phyloP scores from a whole-genome alignment of 2,888 invertebrate genomes.

The Globia sparganii region DNA sequence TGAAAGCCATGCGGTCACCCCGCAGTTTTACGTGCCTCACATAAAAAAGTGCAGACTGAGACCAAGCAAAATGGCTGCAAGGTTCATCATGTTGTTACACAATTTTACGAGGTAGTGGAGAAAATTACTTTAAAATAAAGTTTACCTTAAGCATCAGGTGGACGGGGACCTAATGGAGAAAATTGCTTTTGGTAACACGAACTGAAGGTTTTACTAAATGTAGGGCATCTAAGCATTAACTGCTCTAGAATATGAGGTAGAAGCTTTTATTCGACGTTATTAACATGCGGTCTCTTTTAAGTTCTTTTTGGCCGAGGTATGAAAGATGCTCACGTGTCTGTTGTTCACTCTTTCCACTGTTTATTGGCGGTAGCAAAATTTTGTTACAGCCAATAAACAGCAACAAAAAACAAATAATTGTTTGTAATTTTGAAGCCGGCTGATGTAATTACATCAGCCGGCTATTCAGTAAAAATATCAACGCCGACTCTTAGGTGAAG shows the following conservation, averaged over 20 bases:
- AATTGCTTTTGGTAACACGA: constrained; percentile 30
- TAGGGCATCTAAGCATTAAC: not conserved
- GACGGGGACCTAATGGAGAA: constrained; percentile 5
- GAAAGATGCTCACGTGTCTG: not conserved
- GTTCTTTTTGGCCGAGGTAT: not conserved
- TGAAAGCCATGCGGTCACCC: not conserved
- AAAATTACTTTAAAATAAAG: constrained; percentile 16
- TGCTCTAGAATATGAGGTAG: not conserved
- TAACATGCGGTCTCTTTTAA: too few relatives aligned
- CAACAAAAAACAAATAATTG: too few relatives aligned
- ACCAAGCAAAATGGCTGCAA: not conserved
- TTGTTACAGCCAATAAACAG: too few relatives aligned
- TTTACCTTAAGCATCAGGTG: constrained; percentile 16
- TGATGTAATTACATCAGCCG: not conserved
- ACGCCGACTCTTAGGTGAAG: not conserved
- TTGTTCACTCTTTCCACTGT: not conserved
- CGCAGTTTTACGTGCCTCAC: not conserved
- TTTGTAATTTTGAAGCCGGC: too few relatives aligned
- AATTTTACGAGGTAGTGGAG: not conserved
- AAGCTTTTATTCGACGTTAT: not conserved
- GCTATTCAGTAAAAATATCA: not conserved
- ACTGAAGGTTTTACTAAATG: not conserved
- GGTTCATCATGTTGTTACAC: not conserved
- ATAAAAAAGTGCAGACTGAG: too few relatives aligned
- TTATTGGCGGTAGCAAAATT: not conserved